A percentile compares a stretch with the other conserved stretches of the same genome.
phyloP scores from a whole-genome alignment of 2,797 vertebrate species.

The Bothrops alternatus region DNA sequence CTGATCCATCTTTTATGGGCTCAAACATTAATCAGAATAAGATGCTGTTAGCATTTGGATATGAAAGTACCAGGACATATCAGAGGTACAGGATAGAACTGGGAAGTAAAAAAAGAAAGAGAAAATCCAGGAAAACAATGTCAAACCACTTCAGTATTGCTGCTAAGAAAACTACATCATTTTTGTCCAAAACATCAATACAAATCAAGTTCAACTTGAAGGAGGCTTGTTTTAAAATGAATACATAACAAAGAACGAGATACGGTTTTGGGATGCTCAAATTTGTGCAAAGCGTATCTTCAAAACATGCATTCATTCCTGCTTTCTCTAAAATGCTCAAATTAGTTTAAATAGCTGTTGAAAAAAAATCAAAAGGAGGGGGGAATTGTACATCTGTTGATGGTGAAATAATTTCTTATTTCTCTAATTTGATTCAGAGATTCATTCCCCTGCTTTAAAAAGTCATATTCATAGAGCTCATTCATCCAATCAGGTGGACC shows the following conservation, averaged over 20 bases:
- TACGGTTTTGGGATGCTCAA: not conserved
- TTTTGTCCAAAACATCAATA: not conserved
- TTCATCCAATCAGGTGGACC: no score
- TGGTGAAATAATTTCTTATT: not conserved
- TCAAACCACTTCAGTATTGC: not conserved
- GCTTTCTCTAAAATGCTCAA: not conserved
- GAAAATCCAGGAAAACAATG: not conserved
- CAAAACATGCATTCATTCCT: not conserved
- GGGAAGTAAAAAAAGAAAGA: not conserved
- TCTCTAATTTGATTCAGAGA: not conserved
- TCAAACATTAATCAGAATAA: not conserved
- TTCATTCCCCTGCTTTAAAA: not conserved
- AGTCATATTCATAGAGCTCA: not conserved
- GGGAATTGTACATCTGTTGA: not conserved
- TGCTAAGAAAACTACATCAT: not conserved
- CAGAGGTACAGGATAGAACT: not conserved
- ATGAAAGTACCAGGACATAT: not conserved
- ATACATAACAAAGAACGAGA: not conserved
- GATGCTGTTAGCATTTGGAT: not conserved
- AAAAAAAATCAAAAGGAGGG: not conserved
- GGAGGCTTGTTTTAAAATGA: not conserved
- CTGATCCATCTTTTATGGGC: not conserved
- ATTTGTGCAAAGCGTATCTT: not conserved
- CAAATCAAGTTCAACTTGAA: not conserved
- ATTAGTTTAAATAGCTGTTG: not conserved